Conservation (phyloP, 2,113 vertebrate species). For the Dromaius novaehollandiae region DNA sequence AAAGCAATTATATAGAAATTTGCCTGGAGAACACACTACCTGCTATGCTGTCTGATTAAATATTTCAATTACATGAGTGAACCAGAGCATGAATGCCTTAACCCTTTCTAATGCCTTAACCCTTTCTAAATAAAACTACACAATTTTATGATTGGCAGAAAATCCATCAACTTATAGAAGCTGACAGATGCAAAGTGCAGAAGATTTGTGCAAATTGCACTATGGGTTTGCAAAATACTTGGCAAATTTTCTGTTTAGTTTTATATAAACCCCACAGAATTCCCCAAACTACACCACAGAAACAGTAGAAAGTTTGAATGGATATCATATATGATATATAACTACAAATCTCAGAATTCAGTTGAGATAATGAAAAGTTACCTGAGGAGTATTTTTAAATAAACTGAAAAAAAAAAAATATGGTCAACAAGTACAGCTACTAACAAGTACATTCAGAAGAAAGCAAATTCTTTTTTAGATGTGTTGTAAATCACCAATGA, state of each 20-base stretch:
- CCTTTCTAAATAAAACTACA: background rate
- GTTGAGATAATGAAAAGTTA: background rate
- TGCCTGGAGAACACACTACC: background rate
- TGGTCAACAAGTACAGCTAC: background rate
- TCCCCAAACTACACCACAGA: background rate
- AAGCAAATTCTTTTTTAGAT: background rate
- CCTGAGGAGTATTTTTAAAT: background rate
- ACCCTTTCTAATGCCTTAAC: background rate
- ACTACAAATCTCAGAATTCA: background rate
- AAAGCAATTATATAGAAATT: background rate
- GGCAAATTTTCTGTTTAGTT: background rate
- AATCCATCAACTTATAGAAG: background rate
- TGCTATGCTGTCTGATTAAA: background rate
- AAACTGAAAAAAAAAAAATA: background rate
- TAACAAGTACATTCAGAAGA: background rate
- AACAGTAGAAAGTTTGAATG: background rate
- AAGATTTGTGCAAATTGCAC: background rate
- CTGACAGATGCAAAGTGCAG: background rate
- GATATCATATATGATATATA: background rate
- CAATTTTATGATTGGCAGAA: background rate
- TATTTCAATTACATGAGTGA: background rate
- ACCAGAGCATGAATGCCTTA: background rate
- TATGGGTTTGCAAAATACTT: background rate
- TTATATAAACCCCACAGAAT: background rate
- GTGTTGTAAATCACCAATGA: background rate